Evolutionary conservation across 2,797 vertebrate genomes (phyloP), one percentile per base, ranked within the genome.

Genomic region (Holocentrus rufus): DNA sequence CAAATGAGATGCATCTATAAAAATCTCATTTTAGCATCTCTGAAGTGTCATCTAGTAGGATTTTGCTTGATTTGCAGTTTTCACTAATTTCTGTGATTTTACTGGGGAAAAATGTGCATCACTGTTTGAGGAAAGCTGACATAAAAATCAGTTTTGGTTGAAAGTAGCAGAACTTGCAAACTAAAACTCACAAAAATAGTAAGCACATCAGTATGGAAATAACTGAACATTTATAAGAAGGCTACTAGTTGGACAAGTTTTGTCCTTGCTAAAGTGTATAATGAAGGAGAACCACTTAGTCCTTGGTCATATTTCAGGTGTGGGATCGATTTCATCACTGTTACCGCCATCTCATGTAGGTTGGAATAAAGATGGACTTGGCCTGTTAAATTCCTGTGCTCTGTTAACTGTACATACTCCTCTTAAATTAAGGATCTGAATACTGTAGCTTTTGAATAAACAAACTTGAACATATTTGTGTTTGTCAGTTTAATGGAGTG

Each of bases 401-500:
- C 14, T 56, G 23, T 55, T 55, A 14, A 56, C 27, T 4, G 15
- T 55, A 30, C 5, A 25, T 30, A 55, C 25, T 5, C 23, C 23
- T 54, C 14, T 56, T 23, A 31, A 22, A 42, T 15, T 11, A 54
- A 14, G 54, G 54, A 13, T 53, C 4, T 22, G 9, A 53, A 23
- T 53, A 23, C 50, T 62, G 7, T 17, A 30, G 13, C 6, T 54
- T 65, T n/a, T 13, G 53, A 55, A 66, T 44, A 66, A 56, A 25
- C n/a, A 46, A 25, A 4, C 15, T 7, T 36, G 34, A 9, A 42
- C 22, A 7, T 5, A 17, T 42, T 22, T 39, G 22, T 66, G 27
- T 67, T 61, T 65, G 4, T 71, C 15, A 22, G 17, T 87, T 82
- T 77, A 81, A 53, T 80, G 42, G 14, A 44, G 42, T 39, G 15